Base-by-base conservation (phyloP, 2,113 vertebrate genomes). In the Poecilia latipinna region DNA sequence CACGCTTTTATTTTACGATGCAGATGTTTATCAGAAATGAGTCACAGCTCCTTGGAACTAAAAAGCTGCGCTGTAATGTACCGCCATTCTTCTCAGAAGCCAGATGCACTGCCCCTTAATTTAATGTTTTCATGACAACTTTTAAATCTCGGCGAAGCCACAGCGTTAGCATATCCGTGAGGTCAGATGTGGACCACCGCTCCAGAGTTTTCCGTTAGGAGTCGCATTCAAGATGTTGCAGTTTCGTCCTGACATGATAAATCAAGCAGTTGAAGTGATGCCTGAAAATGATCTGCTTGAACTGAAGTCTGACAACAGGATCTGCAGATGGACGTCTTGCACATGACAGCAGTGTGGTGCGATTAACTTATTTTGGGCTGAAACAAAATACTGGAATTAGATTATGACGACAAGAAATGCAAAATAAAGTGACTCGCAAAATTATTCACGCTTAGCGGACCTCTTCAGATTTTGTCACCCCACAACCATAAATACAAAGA, bases 21-120 rank as follows among this genome's bases (percentile, higher is more conserved):
- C 94, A 93, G 91, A 93, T 93, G 93, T 94, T 93, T 92, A 94
- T 94, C 93, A 91, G 82, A 89, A 92, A 88, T 92, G 90, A 94
- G 90, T 91, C 91, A 91, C 88, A 70, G 63, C 67, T 68, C 67
- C 65, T 85, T 86, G 79, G 85, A 85, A 75, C 83, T 69, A 26
- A 70, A 85, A 66, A 29, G 77, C 85, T 61, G 78, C 66, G 35
- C 82, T 86, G 89, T 91, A 91, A 93, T 91, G 91, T 93, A 81
- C 82, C 86, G 77, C 78, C 82, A 22, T 88, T 87, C 82, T 79
- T 88, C 89, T 89, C 77, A 83, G 78, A 90, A 84, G 90, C 93
- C 93, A 94, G 90, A 90, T 90, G 92, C 89, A 87, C 87, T 57
- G 74, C 82, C 71, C 88, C 91, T 86, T 90, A 80, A 28, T 82